A percentile compares a stretch with the other conserved stretches of the same genome.
Evolutionary conservation across 2,888 invertebrate species (phyloP).

Genomic region (Catonia carolina): DNA sequence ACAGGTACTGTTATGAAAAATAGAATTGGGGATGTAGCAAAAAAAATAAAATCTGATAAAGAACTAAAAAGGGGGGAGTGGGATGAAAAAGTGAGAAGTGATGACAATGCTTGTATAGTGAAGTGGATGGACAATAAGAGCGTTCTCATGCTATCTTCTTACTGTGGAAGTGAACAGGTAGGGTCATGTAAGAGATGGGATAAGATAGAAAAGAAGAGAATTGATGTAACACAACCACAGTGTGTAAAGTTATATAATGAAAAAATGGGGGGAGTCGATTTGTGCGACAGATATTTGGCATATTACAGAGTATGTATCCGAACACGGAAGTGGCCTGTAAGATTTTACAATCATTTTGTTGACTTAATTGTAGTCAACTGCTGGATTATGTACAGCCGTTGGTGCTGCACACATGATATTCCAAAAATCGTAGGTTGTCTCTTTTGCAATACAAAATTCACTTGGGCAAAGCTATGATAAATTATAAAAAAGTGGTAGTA

Average conservation of each 20-base stretch:
- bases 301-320: conserved; percentile 3
- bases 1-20: conserved; percentile 10
- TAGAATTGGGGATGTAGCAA: background rate
- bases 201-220: conserved; percentile 5
- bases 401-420: conserved; percentile 1
- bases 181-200: conserved; percentile 4
- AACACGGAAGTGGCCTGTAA: background rate
- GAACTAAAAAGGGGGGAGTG: conserved; percentile 4
- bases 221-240: conserved; percentile 5
- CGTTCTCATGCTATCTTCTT: conserved; percentile 1
- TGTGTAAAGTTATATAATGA: conserved; percentile 7
- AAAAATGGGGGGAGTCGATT: conserved; percentile 5
- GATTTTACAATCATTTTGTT: conserved; percentile 10
- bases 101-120: background rate
- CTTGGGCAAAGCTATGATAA: conserved; percentile 1
- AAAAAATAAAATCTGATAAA: conserved; percentile 6
- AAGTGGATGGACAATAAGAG: conserved; percentile 13
- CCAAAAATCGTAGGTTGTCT: background rate
- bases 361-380: too few relatives aligned
- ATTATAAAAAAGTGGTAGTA: background rate
- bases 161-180: background rate
- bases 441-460: background rate
- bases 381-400: conserved; percentile 9
- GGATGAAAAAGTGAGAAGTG: background rate
- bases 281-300: conserved; percentile 1